These are phyloP conservation scores for Neofelis nebulosa DNA, from an alignment of 2,113 vertebrate genomes.

Conservation along the genomic window DNA sequence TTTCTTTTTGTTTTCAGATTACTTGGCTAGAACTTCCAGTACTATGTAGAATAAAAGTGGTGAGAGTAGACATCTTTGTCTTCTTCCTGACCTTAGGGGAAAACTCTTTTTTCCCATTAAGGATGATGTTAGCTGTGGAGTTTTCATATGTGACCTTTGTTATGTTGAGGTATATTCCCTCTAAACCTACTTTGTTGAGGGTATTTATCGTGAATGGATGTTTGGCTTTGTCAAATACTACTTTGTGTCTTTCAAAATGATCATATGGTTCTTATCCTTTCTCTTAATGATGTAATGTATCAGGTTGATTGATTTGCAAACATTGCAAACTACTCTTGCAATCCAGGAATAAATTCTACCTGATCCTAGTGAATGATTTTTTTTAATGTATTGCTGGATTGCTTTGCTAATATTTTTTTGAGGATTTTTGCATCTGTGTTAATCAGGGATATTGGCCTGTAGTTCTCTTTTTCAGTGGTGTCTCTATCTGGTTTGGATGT, in stretches of 20 bases:
- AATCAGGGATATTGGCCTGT: background rate
- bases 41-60: too few relatives aligned
- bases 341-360: background rate
- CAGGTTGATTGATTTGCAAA: background rate
- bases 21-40: too few relatives aligned
- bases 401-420: background rate
- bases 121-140: background rate
- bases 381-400: background rate
- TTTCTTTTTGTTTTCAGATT: too few relatives aligned
- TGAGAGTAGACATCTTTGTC: background rate
- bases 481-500: background rate
- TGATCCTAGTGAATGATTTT: background rate
- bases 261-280: background rate
- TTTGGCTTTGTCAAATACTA: background rate
- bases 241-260: background rate
- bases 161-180: background rate
- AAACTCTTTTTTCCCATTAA: background rate
- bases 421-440: background rate
- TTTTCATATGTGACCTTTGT: background rate
- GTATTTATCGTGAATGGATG: background rate
- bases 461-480: background rate
- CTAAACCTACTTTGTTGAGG: background rate
- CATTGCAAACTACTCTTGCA: background rate
- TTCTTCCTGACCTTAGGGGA: background rate
- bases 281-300: background rate